Percentiles rank a stretch among this genome's conserved stretches.
Conservation (phyloP, 2,113 vertebrate genomes). For the Oxyruncus cristatus region DNA sequence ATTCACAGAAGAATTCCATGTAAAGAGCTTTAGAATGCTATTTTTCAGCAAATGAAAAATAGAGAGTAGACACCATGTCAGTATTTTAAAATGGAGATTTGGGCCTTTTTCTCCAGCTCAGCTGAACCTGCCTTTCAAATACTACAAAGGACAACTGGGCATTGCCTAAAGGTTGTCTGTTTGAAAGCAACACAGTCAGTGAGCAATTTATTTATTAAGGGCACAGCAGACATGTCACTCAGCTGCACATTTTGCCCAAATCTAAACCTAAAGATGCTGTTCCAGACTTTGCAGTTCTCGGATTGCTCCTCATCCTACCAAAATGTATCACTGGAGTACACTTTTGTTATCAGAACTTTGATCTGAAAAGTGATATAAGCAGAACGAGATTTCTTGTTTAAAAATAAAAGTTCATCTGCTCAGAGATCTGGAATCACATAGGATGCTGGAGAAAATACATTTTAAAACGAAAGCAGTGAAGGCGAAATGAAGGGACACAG, state of each 20-base stretch:
- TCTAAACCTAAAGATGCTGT: neutral
- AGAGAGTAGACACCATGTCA: neutral
- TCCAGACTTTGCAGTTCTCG: neutral
- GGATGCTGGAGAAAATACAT: neutral
- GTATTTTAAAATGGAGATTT: neutral
- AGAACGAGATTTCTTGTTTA: neutral
- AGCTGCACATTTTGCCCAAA: slow-evolving; percentile 7
- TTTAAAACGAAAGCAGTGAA: neutral
- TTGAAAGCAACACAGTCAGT: slow-evolving; percentile 6
- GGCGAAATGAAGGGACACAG: neutral
- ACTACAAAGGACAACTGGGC: neutral
- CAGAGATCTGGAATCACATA: neutral
- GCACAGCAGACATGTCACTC: slow-evolving; percentile 1
- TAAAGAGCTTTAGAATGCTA: neutral
- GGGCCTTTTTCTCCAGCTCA: neutral
- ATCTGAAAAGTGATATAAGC: neutral
- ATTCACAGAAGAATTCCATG: neutral
- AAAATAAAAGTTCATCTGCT: neutral
- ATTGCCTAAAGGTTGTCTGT: slow-evolving; percentile 36
- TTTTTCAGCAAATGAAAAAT: slow-evolving; percentile 46
- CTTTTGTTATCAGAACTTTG: neutral
- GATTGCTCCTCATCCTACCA: neutral
- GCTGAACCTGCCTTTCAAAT: neutral
- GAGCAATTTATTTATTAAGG: slow-evolving; percentile 32
- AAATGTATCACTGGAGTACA: neutral